Evolutionary conservation across 2,797 vertebrate species (phyloP).

Genomic region (Anguilla marmorata): DNA sequence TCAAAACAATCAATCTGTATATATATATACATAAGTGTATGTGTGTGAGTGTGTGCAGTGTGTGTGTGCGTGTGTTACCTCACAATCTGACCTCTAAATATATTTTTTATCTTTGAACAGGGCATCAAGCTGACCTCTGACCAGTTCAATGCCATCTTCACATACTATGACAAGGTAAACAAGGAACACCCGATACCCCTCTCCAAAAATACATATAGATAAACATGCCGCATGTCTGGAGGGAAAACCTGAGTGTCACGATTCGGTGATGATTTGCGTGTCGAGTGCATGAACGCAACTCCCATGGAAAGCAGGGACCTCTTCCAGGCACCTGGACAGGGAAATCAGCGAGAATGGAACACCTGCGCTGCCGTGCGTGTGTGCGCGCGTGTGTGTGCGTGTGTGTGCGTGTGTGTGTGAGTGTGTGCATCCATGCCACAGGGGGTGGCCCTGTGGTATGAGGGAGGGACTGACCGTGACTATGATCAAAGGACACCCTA

Average conservation of each 20-base stretch:
- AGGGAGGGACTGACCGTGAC: too few species aligned
- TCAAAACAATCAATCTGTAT: neutral
- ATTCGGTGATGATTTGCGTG: neutral
- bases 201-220: neutral
- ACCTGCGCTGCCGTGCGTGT: neutral
- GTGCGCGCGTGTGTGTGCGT: neutral
- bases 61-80: neutral
- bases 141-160: conserved; percentile 90
- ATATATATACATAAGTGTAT: too few species aligned
- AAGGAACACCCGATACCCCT: conserved; percentile 32
- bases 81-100: neutral
- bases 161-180: conserved; percentile 90
- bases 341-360: neutral
- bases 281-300: neutral
- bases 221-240: neutral
- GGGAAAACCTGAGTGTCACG: neutral
- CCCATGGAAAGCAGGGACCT: conserved; percentile 23
- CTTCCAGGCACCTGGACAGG: neutral
- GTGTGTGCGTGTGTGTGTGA: neutral
- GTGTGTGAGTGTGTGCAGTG: too few species aligned
- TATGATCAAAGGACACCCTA: neutral
- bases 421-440: too few species aligned
- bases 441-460: too few species aligned
- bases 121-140: conserved; percentile 82
- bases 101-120: conserved; percentile 58